These are phyloP conservation scores for Pelosia muscerda DNA, from an alignment of 2,888 invertebrate genomes.

Conservation along the genomic window DNA sequence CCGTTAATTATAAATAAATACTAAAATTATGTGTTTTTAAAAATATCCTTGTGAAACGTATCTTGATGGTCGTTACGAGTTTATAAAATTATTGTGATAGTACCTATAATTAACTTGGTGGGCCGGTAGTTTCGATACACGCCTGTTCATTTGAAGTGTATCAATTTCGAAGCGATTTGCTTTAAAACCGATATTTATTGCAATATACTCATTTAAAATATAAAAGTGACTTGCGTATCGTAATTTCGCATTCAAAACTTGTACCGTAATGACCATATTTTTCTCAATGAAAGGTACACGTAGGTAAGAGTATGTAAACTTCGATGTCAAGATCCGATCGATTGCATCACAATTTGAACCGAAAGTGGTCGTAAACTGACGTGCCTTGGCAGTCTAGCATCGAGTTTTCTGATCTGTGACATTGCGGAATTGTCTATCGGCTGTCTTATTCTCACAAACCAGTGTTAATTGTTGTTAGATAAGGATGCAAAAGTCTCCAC, in stretches of 20 bases:
- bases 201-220: conserved; percentile 54
- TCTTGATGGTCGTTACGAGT: conserved; percentile 50
- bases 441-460: conserved; percentile 65
- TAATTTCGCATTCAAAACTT: conserved; percentile 64
- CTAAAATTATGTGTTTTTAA: conserved; percentile 17
- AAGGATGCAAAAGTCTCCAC: conserved; percentile 71
- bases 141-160: conserved; percentile 64
- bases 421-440: conserved; percentile 72
- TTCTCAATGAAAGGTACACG: conserved; percentile 69
- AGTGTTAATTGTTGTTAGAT: conserved; percentile 69
- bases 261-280: conserved; percentile 67
- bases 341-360: conserved; percentile 78
- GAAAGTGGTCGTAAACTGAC: conserved; percentile 83
- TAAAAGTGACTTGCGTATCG: conserved; percentile 69
- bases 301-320: conserved; percentile 42
- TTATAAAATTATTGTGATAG: conserved; percentile 47
- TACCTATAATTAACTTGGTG: conserved; percentile 37
- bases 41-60: conserved; percentile 37
- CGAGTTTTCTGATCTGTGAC: conserved; percentile 76
- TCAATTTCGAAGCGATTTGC: conserved; percentile 60
- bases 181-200: conserved; percentile 65
- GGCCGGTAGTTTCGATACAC: conserved; percentile 57
- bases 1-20: not conserved
- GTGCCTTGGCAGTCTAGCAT: conserved; percentile 75
- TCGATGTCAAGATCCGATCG: conserved; percentile 64